These are phyloP conservation scores for Proteles cristata DNA, from an alignment of 2,113 vertebrate genomes.

Conservation along the genomic window DNA sequence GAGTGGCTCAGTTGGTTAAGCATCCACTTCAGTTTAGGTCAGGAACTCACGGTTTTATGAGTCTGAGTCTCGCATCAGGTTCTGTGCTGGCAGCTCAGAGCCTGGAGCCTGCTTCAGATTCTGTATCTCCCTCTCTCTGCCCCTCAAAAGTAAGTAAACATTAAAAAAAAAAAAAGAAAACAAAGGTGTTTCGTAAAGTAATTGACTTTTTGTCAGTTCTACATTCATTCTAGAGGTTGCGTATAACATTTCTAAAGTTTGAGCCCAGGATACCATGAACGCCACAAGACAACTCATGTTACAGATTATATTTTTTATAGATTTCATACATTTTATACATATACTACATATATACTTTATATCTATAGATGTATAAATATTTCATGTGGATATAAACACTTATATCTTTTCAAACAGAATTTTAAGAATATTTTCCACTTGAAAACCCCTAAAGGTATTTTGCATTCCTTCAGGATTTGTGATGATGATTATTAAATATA, in stretches of 20 bases:
- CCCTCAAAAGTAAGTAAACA: too few species aligned
- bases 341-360: background rate
- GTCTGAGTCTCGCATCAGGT: too few species aligned
- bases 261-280: constrained; percentile 40
- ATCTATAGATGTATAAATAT: background rate
- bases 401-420: background rate
- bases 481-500: background rate
- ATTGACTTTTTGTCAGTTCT: constrained; percentile 73
- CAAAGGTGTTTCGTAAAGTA: constrained; percentile 67
- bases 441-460: background rate
- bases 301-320: background rate
- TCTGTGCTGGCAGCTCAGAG: too few species aligned
- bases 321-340: background rate
- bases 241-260: constrained; percentile 68
- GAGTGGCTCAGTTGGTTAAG: too few species aligned
- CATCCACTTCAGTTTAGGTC: too few species aligned
- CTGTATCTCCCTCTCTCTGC: too few species aligned
- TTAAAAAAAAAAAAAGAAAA: constrained; percentile 71
- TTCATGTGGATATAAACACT: constrained; percentile 53
- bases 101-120: too few species aligned
- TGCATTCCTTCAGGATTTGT: background rate
- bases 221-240: constrained; percentile 51
- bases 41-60: too few species aligned
- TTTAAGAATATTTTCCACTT: constrained; percentile 45
- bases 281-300: background rate